A percentile compares a stretch with the other conserved stretches of the same genome.
phyloP scores from a whole-genome alignment of 2,797 vertebrate species.

The Argentina silus region DNA sequence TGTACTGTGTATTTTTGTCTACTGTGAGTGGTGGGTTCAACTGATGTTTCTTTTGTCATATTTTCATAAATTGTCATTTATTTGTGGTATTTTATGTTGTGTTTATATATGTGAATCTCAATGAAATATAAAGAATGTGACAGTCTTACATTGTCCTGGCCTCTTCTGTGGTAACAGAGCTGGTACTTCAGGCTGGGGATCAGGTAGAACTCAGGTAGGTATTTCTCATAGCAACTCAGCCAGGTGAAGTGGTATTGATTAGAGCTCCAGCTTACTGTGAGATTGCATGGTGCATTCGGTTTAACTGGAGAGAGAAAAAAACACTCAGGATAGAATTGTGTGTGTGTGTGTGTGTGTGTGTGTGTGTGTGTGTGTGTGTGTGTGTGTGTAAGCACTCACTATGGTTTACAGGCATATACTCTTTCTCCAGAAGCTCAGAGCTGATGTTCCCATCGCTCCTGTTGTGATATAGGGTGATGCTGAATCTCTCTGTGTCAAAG shows the following conservation, averaged over 20 bases:
- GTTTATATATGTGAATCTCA: neutral
- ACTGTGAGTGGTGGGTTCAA: too few species aligned
- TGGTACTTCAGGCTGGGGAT: slow-evolving; percentile 44
- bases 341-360: slow-evolving; percentile 1
- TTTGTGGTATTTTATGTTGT: too few species aligned
- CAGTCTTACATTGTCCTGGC: slow-evolving; percentile 43
- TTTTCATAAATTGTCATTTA: too few species aligned
- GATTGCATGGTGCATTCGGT: slow-evolving; percentile 63
- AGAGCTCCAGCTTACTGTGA: slow-evolving; percentile 51
- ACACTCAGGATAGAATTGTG: neutral
- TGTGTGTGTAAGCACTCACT: slow-evolving; percentile 59
- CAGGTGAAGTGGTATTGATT: slow-evolving; percentile 65
- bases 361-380: neutral
- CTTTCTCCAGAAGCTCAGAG: slow-evolving; percentile 23
- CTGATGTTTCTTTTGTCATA: too few species aligned
- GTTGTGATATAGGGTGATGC: slow-evolving; percentile 55
- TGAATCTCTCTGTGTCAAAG: neutral
- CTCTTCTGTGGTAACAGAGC: slow-evolving; percentile 50
- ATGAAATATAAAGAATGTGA: neutral
- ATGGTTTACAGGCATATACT: slow-evolving; percentile 22
- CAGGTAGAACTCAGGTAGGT: accelerated
- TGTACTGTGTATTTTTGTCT: too few species aligned
- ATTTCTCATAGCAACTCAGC: slow-evolving; percentile 65
- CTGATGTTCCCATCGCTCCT: neutral
- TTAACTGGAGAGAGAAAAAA: slow-evolving; percentile 63